Conservation (phyloP, 2,113 vertebrate species). For the Petromus typicus region DNA sequence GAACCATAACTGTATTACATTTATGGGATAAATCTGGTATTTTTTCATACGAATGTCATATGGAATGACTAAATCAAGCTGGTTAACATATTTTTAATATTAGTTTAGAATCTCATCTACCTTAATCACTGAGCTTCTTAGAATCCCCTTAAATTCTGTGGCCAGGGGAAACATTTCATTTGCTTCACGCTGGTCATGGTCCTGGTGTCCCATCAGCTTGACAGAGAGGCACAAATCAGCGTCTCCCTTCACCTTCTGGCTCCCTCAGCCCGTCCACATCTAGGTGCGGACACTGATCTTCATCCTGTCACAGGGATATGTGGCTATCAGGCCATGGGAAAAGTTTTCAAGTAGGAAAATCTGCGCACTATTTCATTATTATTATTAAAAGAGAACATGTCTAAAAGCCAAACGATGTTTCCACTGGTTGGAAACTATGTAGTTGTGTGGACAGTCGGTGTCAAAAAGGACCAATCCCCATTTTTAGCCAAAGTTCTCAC, state of each 20-base stretch:
- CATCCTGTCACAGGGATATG: background rate
- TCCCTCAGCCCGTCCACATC: rapidly evolving
- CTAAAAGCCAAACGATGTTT: background rate
- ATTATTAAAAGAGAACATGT: background rate
- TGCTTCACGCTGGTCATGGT: background rate
- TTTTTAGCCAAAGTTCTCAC: background rate
- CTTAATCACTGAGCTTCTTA: background rate
- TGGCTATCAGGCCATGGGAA: background rate
- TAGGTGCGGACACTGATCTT: background rate
- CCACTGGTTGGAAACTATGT: background rate
- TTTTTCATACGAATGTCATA: background rate
- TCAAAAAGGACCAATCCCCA: background rate
- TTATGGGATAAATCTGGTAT: background rate
- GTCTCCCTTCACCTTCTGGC: rapidly evolving
- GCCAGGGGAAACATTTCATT: background rate
- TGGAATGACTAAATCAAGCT: background rate
- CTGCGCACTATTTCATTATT: background rate
- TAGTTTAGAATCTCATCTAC: background rate
- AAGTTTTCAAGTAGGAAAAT: background rate
- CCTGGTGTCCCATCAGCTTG: background rate
- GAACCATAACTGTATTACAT: background rate
- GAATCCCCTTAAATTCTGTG: background rate
- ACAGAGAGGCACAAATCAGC: background rate
- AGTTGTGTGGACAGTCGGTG: background rate
- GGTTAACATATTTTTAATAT: background rate